A percentile compares a stretch with the other conserved stretches of the same genome.
Conservation (phyloP, 2,888 invertebrate genomes). For the Leptogaster cylindrica region DNA sequence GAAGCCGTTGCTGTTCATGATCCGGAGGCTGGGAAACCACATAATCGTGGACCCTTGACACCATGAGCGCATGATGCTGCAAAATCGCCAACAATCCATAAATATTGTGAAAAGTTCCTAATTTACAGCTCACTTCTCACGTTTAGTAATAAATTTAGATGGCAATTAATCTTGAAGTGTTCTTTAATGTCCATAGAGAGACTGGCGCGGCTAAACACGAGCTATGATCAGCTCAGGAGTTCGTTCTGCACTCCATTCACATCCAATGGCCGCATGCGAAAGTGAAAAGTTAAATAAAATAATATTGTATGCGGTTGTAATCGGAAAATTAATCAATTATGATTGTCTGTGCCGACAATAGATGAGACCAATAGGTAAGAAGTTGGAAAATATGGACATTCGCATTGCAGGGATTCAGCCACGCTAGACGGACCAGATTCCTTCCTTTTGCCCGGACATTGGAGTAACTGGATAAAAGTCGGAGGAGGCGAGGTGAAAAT, state of each 20-base stretch:
- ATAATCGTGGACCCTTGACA: constrained; percentile 4
- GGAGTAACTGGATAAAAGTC: constrained; percentile 20
- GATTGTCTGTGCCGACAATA: constrained; percentile 31
- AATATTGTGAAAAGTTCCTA: constrained; percentile 33
- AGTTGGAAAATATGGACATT: background rate
- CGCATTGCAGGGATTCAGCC: background rate
- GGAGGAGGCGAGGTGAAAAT: constrained; percentile 35
- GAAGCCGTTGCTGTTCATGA: background rate
- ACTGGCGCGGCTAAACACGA: too few species aligned
- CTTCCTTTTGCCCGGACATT: background rate
- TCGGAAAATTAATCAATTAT: constrained; percentile 33
- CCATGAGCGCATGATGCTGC: background rate
- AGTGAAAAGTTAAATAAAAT: constrained; percentile 33
- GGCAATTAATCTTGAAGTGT: constrained; percentile 16
- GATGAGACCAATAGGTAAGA: constrained; percentile 6
- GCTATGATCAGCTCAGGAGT: too few species aligned
- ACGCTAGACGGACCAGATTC: background rate
- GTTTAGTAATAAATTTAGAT: constrained; percentile 23
- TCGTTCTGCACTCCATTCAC: background rate
- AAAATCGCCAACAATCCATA: constrained; percentile 18
- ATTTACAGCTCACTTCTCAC: constrained; percentile 35
- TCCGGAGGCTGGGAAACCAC: background rate
- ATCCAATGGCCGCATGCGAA: constrained; percentile 5
- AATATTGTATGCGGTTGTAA: constrained; percentile 12
- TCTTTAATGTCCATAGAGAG: background rate